Percentiles rank a stretch among this genome's conserved stretches.
Conservation (phyloP, 2,113 vertebrate species). For the Podarcis muralis region DNA sequence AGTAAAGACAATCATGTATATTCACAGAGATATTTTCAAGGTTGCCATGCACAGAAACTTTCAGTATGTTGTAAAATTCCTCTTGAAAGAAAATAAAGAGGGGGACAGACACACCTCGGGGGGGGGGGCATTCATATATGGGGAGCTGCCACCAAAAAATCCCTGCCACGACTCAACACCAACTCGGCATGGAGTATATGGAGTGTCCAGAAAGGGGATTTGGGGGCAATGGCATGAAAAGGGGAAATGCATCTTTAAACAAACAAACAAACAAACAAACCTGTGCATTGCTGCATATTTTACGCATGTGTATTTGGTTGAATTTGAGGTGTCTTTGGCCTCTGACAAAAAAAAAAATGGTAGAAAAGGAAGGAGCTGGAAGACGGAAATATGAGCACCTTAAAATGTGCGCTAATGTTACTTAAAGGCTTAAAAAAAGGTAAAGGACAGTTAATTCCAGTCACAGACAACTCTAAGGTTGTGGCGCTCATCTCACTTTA, state of each 20-base stretch:
- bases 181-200: not conserved
- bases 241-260: not conserved
- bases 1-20: no score
- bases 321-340: not conserved
- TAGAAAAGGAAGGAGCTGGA: not conserved
- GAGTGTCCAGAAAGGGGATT: not conserved
- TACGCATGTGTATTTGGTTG: not conserved
- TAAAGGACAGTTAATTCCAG: no score
- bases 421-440: not conserved
- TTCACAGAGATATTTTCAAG: no score
- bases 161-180: no score
- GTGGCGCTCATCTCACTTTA: no score
- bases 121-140: no score
- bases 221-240: not conserved
- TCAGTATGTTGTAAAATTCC: no score
- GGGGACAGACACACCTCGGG: no score
- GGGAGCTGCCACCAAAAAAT: no score
- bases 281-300: not conserved
- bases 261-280: not conserved
- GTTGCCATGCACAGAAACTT: no score
- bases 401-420: not conserved
- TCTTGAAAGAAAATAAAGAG: no score
- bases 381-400: not conserved
- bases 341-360: not conserved
- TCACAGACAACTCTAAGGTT: no score